Evolutionary conservation across 2,797 vertebrate species (phyloP).

Genomic region (Florisuga fusca): DNA sequence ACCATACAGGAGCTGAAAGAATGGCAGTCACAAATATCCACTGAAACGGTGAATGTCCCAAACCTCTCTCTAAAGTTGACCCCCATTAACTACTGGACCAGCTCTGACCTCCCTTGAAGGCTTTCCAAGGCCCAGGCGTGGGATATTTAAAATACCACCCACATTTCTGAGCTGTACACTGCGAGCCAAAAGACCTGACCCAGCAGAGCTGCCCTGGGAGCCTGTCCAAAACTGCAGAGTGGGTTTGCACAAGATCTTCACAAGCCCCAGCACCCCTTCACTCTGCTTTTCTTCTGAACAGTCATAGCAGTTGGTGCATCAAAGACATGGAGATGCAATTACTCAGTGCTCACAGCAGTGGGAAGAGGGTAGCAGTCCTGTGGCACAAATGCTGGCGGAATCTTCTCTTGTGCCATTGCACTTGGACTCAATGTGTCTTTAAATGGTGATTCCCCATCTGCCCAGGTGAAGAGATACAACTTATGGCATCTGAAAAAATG

Average conservation of each 20-base stretch:
- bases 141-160: not conserved
- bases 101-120: not conserved
- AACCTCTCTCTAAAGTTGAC: not conserved
- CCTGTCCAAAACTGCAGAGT: not conserved
- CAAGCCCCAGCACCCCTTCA: not conserved
- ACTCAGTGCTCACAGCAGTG: not conserved
- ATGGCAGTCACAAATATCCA: not conserved
- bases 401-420: not conserved
- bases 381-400: not conserved
- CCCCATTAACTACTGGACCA: not conserved
- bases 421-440: not conserved
- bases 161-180: not conserved
- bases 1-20: not conserved
- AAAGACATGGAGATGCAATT: not conserved
- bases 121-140: not conserved
- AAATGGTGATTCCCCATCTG: fast-evolving
- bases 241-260: not conserved
- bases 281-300: not conserved
- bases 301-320: not conserved
- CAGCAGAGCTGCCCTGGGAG: not conserved
- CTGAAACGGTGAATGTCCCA: not conserved
- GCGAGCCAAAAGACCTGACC: not conserved
- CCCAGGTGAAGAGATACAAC: fast-evolving
- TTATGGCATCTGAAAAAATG: not conserved
- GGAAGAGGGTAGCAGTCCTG: not conserved